Evolutionary conservation across 2,888 invertebrate genomes (phyloP), one percentile per base, ranked within the genome.

Genomic region (Drosophila paranaensis): DNA sequence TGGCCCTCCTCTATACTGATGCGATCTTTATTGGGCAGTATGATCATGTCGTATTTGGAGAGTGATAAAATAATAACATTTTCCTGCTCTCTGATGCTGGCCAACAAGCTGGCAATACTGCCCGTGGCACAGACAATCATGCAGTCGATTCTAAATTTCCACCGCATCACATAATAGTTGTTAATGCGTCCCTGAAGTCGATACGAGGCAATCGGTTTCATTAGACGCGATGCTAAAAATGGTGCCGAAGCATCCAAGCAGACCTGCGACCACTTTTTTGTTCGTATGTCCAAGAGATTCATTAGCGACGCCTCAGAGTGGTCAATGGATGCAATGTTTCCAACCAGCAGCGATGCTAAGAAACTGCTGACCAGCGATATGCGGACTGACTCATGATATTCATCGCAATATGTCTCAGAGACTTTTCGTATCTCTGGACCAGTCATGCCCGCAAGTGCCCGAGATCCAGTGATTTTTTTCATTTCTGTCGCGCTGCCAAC

Each of bases 21-120:
- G 0, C 96, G 95, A n/a, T 94, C 92, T n/a, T 94, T 93, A 9
- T 97, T 93, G 92, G 96, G 96, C 33, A 96, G 93, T 74, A 98
- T 95, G 0, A 98, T 92, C 0, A 97, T 97, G 93, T 99, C 98
- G 91, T 97, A 97, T 0, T 98, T 98, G 8, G 98, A 97, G 60
- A 97, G 93, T 88, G 97, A 96, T 43, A 98, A 95, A 0, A 96
- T 96, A 20, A 98, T 93, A 93, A 97, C 97, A 48, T 96, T 96
- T 27, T 95, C 93, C 4, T 94, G 94, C 4, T 98, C 93, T 40
- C 96, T 94, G 93, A 98, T 95, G 95, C 96, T 96, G 72, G 96
- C 95, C 30, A 97, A 92, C 1, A 96, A 96, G 6, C 97, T 95
- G 42, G 97, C 96, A 94, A 98, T 98, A 92, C 98, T 98, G 0